Percentiles rank a stretch among this genome's conserved stretches.
Conservation (phyloP, 2,797 vertebrate genomes). For the Betta splendens region DNA sequence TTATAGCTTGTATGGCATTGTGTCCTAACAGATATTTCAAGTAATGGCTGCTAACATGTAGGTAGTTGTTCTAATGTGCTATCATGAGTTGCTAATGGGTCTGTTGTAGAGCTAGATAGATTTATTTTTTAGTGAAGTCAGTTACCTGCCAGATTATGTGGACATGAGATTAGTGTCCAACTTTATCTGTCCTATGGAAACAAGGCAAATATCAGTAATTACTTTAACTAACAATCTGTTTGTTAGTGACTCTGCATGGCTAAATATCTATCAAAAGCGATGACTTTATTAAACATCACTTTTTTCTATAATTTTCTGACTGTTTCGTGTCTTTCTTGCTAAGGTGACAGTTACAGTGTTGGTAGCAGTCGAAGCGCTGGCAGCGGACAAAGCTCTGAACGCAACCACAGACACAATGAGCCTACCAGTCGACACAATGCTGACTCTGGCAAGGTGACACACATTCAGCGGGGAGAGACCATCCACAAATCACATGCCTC, state of each 20-base stretch:
- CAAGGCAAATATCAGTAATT: neutral
- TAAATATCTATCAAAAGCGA: too few species aligned
- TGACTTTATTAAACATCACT: too few species aligned
- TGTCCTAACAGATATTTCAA: neutral
- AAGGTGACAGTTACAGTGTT: slow-evolving; percentile 88
- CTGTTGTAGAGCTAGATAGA: neutral
- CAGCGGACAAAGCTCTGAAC: slow-evolving; percentile 91
- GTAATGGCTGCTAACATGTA: too few species aligned
- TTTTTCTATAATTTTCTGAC: neutral
- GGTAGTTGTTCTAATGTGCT: too few species aligned
- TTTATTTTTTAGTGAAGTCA: neutral
- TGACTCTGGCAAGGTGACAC: slow-evolving; percentile 58
- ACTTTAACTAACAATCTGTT: neutral
- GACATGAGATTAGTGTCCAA: neutral
- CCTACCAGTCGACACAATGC: slow-evolving; percentile 37
- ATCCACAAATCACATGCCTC: too few species aligned
- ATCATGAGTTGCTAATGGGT: too few species aligned
- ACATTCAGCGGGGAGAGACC: neutral
- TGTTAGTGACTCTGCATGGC: neutral
- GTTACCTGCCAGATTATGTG: neutral
- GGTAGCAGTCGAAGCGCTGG: slow-evolving; percentile 92
- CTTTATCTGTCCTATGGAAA: neutral
- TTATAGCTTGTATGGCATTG: neutral
- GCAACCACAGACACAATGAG: slow-evolving; percentile 80
- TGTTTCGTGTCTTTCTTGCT: slow-evolving; percentile 1